phyloP scores from a whole-genome alignment of 2,888 invertebrate genomes.

The Fragum fragum region DNA sequence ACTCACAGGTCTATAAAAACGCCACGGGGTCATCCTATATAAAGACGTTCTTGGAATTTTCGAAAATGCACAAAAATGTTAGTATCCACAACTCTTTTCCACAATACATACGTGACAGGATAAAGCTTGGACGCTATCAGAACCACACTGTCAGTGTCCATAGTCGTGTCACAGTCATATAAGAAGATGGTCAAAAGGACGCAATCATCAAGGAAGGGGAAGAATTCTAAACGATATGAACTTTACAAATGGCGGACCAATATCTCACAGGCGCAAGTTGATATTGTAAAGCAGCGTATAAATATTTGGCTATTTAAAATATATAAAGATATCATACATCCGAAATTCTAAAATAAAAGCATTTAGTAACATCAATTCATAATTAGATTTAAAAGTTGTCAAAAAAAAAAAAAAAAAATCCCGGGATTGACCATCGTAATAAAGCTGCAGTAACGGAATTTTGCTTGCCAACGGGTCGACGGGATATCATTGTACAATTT shows the following conservation, averaged over 20 bases:
- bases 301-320: slow-evolving; percentile 31
- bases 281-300: neutral
- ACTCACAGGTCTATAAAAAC: slow-evolving; percentile 56
- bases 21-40: slow-evolving; percentile 34
- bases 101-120: slow-evolving; percentile 15
- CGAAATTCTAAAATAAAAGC: slow-evolving; percentile 20
- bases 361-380: too few species aligned
- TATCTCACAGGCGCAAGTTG: too few species aligned
- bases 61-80: slow-evolving; percentile 37
- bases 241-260: neutral
- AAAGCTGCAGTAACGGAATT: too few species aligned
- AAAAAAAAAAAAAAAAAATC: too few species aligned
- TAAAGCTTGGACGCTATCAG: slow-evolving; percentile 50
- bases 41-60: slow-evolving; percentile 33
- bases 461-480: too few species aligned
- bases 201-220: slow-evolving; percentile 11
- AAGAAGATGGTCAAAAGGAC: neutral
- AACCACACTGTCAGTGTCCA: slow-evolving; percentile 27
- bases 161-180: slow-evolving; percentile 17
- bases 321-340: slow-evolving; percentile 31
- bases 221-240: neutral
- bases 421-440: too few species aligned
- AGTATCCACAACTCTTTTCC: slow-evolving; percentile 33
- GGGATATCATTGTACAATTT: too few species aligned
- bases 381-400: too few species aligned